Base-by-base conservation (phyloP, 30 jellyfish, hydroid and myxozoan genomes). In the Aurelia aurita complex sp. Pacific region DNA sequence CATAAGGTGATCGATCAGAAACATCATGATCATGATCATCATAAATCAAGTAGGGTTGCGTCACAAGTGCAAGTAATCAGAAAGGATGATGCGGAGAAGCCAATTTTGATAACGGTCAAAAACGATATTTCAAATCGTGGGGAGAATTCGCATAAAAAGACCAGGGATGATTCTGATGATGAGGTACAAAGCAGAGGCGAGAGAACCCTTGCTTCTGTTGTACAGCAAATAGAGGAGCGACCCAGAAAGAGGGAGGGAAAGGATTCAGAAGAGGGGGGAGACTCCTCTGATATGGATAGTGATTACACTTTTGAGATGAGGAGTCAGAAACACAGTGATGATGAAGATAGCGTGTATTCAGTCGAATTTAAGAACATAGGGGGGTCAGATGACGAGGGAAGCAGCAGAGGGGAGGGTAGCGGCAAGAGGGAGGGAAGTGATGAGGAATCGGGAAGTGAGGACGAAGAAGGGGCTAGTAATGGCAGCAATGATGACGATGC, bases 281-380 rank as follows among this genome's bases (percentile, higher is more conserved):
- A 70, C 19, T 36, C 89, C 4, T 66, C 74, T 57, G 90, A 68
- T 46, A 85, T 83, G 12, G 92, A 83, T 33, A 83, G 92, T 43
- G 92, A 83, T 50, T 83, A 83, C 52, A 83, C 92, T 1, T 66
- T 83, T 59, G 92, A 83, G 40, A 73, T 79, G 83, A 57, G 92
- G 52, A 83, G 83, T 67, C 85, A 83, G 69, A 40, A 70, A 71
- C 69, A 43, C 29, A 70, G 89, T 79, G 92, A 83, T 40, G 92
- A 83, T 13, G 69, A 34, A 8, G 92, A 83, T 32, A 67, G 85
- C 15, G 92, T 83, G 40, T 83, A 83, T 62, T 83, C 92, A 5
- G 73, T 83, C 65, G 92, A 83, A 33, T 70, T 83, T 19, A 70
- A 73, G 57, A 72, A 83, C 42, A 34, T 83, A 53, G 92, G 92